Evolutionary conservation across 1,140 invertebrate genomes (phyloP).

Genomic region (Aricia agestis): DNA sequence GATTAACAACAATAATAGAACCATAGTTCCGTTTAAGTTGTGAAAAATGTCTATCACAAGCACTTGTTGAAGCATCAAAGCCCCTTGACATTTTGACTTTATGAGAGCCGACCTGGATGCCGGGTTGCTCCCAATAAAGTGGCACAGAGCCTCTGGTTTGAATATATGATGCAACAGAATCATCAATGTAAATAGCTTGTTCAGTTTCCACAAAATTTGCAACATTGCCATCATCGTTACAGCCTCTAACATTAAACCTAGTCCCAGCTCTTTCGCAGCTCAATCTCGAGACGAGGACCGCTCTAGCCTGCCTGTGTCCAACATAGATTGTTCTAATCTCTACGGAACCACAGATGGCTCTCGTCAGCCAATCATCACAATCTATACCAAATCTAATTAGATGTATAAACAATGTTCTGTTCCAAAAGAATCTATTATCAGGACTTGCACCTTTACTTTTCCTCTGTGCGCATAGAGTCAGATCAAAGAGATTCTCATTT

Average conservation of each 20-base stretch:
- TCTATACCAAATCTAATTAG: slow-evolving; percentile 93
- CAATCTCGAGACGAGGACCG: slow-evolving; percentile 94
- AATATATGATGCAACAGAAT: slow-evolving; percentile 88
- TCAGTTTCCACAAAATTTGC: slow-evolving; percentile 99
- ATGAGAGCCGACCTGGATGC: slow-evolving; percentile 99
- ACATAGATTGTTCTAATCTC: slow-evolving; percentile 98
- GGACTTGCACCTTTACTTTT: slow-evolving; percentile 84
- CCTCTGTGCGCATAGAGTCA: slow-evolving; percentile 95
- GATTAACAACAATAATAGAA: slow-evolving; percentile 93
- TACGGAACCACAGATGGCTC: slow-evolving; percentile 96
- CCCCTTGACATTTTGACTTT: slow-evolving; percentile 98
- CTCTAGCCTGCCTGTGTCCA: slow-evolving; percentile 93
- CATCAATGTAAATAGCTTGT: slow-evolving; percentile 95
- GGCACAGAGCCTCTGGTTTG: slow-evolving; percentile 98
- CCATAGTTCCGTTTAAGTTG: slow-evolving; percentile 94
- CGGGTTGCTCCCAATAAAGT: slow-evolving; percentile 99
- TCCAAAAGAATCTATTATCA: slow-evolving; percentile 98
- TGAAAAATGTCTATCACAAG: slow-evolving; percentile 93
- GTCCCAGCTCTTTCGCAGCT: slow-evolving; percentile 98
- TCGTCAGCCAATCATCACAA: slow-evolving; percentile 91
- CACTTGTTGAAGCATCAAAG: slow-evolving; percentile 92
- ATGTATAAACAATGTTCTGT: slow-evolving; percentile 95
- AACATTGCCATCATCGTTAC: slow-evolving; percentile 98
- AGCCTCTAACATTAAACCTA: slow-evolving; percentile 98
- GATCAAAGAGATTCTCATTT: slow-evolving; percentile 81